Percentiles rank a stretch among this genome's conserved stretches.
Conservation (phyloP, 2,797 vertebrate genomes). For the Helarctos malayanus region DNA sequence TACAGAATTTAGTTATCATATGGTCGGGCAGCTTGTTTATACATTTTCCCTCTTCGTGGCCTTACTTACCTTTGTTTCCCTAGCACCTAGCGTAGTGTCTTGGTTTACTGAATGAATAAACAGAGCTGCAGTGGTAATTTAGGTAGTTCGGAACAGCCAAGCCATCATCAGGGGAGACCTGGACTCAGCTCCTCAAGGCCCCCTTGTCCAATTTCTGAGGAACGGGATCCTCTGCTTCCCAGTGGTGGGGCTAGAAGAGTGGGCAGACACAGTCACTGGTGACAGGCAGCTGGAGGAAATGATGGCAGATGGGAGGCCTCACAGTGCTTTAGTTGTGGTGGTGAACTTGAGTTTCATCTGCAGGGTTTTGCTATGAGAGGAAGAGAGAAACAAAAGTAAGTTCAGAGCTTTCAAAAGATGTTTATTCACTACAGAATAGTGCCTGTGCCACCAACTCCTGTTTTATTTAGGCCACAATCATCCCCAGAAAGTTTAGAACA, state of each 20-base stretch:
- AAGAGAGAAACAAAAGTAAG: not conserved
- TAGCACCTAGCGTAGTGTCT: not conserved
- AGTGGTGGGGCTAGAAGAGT: not conserved
- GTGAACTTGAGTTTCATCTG: not conserved
- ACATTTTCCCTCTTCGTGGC: not conserved
- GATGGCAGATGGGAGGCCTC: not conserved
- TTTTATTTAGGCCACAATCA: not conserved
- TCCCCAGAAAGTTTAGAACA: not conserved
- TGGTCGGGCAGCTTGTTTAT: not conserved
- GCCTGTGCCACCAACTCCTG: not conserved
- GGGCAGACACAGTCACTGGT: not conserved
- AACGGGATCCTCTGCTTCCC: not conserved
- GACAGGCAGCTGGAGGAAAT: not conserved
- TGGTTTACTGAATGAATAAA: not conserved
- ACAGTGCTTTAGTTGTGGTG: not conserved
- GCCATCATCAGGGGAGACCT: not conserved
- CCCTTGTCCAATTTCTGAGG: not conserved
- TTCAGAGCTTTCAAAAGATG: not conserved
- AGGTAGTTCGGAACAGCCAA: not conserved
- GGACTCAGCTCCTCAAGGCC: not conserved
- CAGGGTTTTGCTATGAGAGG: not conserved
- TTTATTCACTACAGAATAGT: not conserved
- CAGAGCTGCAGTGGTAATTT: not conserved
- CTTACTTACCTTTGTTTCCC: not conserved
- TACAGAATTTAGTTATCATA: not conserved